Conservation (phyloP, 2,113 vertebrate genomes). For the Naja naja region DNA sequence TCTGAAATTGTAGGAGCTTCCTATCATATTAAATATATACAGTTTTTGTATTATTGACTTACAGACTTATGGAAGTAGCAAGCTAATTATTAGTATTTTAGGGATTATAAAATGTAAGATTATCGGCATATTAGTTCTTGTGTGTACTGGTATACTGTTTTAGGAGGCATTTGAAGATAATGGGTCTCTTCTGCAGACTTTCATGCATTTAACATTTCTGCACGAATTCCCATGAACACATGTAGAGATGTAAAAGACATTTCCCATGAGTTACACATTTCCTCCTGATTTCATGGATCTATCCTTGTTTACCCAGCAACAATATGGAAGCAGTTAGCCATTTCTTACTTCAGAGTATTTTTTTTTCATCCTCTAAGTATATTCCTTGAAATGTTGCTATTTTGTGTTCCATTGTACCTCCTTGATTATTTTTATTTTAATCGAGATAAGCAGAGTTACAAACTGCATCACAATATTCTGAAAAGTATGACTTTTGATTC, state of each 20-base stretch:
- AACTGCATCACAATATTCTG: not conserved
- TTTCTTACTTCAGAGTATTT: not conserved
- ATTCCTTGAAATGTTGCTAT: not conserved
- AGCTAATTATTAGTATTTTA: not conserved
- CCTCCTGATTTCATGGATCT: not conserved
- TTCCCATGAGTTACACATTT: not conserved
- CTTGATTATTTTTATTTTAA: not conserved
- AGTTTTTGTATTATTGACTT: not conserved
- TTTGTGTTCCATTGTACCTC: not conserved
- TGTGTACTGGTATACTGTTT: not conserved
- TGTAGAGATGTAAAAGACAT: not conserved
- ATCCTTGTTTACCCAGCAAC: not conserved
- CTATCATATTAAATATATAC: not conserved
- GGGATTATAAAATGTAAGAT: not conserved
- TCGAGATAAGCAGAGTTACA: not conserved
- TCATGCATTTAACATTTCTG: not conserved
- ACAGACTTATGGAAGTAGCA: not conserved
- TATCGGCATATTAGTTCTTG: not conserved
- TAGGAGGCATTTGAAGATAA: not conserved
- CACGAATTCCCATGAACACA: not conserved
- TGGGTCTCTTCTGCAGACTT: not conserved
- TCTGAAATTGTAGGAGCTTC: not conserved
- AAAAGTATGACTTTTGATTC: not conserved
- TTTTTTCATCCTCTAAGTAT: not conserved
- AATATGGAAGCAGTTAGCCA: not conserved